These are phyloP conservation scores for Drosophila kokeensis DNA, from an alignment of 2,888 invertebrate genomes.

Conservation along the genomic window DNA sequence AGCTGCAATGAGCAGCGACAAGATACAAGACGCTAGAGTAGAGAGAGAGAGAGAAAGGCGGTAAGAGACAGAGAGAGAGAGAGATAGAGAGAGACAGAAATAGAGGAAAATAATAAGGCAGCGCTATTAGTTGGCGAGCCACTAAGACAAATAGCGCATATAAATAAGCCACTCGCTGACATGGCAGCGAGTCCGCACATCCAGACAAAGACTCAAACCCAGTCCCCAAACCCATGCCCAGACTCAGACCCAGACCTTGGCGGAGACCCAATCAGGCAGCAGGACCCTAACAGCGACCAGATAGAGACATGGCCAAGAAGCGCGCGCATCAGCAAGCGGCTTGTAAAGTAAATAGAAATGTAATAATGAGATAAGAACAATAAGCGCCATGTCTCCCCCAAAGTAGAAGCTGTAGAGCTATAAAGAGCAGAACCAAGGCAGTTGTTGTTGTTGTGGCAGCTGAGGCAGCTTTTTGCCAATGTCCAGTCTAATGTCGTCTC, in stretches of 20 bases:
- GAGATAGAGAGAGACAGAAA: not conserved
- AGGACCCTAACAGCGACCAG: constrained; percentile 4
- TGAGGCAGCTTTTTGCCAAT: constrained; percentile 17
- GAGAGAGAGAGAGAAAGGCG: constrained; percentile 6
- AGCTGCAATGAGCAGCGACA: constrained; percentile 47
- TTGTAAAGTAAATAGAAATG: constrained; percentile 72
- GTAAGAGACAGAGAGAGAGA: not conserved
- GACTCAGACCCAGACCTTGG: not conserved
- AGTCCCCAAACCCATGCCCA: not conserved
- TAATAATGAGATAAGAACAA: constrained; percentile 79
- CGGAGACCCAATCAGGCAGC: not conserved
- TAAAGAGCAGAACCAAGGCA: not conserved
- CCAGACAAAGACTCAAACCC: not conserved
- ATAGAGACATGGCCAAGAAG: constrained; percentile 15
- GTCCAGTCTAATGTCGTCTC: constrained; percentile 24
- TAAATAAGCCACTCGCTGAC: constrained; percentile 68
- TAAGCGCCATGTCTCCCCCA: constrained; percentile 50
- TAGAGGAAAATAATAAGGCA: constrained; percentile 15
- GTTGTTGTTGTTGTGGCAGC: constrained; percentile 13
- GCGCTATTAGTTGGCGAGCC: constrained; percentile 70
- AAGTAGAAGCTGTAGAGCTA: constrained; percentile 22
- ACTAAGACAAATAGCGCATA: constrained; percentile 75
- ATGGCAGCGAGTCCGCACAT: constrained; percentile 5
- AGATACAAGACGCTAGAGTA: constrained; percentile 30
- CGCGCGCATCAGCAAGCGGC: constrained; percentile 2